Base-by-base conservation (phyloP, 2,797 vertebrate species). In the Eulemur rubriventer region DNA sequence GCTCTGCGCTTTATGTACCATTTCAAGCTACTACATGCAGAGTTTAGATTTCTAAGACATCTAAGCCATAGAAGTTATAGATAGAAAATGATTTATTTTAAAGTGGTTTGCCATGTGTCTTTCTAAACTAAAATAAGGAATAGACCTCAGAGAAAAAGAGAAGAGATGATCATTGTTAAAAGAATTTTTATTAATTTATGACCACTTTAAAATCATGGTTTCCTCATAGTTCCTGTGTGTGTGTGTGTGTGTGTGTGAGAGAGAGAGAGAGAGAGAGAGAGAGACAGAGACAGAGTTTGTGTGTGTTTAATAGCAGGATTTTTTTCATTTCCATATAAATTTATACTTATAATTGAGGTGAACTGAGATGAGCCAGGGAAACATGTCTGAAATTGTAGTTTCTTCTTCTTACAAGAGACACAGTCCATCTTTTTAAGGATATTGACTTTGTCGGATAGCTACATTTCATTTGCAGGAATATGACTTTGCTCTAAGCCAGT, bases 71-170 rank as follows among this genome's bases (percentile, higher is more conserved):
- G 30, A 87, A 92, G 33, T 84, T 78, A 82, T 33, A 70, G 38
- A 75, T 80, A 24, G 48, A 83, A 95, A 50, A 38, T 55, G 26
- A 59, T 41, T 81, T 69, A 46, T 86, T 93, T 91, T 87, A 84
- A 96, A 96, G 33, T 94, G n/a, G 33, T 67, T 84, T 90, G 30
- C 52, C n/a, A 16, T 81, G 24, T 89, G 81, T 81, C 55, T 95
- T 96, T 92, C 72, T 96, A 78, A 96, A 90, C 33, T 65, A 89
- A 88, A 72, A 57, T 46, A 83, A 69, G n/a, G 91, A 90, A 26
- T n/a, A 75, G 4, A 78, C 14, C 41, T 85, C 24, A 28, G 76
- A 26, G 52, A 48, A 33, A 38, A 46, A 93, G 46, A 73, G 10
- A 80, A 87, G 57, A 48, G n/a, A 57, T 81, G 75, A 83, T 89